phyloP scores from a whole-genome alignment of 2,888 invertebrate genomes.

The Callimorpha dominula region DNA sequence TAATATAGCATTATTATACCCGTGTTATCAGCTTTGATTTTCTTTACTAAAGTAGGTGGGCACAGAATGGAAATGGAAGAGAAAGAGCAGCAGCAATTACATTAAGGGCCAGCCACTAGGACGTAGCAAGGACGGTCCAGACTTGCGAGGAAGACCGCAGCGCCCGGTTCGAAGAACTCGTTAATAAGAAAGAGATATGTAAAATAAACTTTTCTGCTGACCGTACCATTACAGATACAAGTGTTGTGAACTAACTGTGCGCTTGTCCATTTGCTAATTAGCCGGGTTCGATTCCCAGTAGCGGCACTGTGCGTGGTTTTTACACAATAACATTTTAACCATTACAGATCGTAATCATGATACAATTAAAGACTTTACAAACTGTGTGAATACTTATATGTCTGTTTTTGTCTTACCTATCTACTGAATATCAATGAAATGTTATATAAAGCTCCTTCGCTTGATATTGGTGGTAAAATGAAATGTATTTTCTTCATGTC shows the following conservation, averaged over 20 bases:
- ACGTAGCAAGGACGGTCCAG: too few relatives aligned
- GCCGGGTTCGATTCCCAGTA: conserved; percentile 73
- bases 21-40: not conserved
- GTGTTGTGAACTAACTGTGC: conserved; percentile 70
- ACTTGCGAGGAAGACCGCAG: too few relatives aligned
- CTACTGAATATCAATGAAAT: not conserved
- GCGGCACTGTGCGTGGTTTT: conserved; percentile 60
- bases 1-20: too few relatives aligned
- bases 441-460: too few relatives aligned
- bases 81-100: not conserved
- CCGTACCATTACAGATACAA: conserved; percentile 57
- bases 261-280: conserved; percentile 72
- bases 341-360: conserved; percentile 73
- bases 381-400: conserved; percentile 60
- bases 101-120: too few relatives aligned
- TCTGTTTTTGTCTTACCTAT: not conserved
- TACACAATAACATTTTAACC: conserved; percentile 71
- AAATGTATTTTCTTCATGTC: too few relatives aligned
- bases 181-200: too few relatives aligned
- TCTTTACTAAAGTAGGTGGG: not conserved
- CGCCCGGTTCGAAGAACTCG: too few relatives aligned
- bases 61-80: too few relatives aligned
- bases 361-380: conserved; percentile 67
- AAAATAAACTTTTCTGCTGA: conserved; percentile 50
- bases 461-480: too few relatives aligned